A percentile compares a stretch with the other conserved stretches of the same genome.
These are phyloP conservation scores for Spinibarbus caldwelli DNA, from an alignment of 2,797 vertebrate genomes.

Conservation along the genomic window DNA sequence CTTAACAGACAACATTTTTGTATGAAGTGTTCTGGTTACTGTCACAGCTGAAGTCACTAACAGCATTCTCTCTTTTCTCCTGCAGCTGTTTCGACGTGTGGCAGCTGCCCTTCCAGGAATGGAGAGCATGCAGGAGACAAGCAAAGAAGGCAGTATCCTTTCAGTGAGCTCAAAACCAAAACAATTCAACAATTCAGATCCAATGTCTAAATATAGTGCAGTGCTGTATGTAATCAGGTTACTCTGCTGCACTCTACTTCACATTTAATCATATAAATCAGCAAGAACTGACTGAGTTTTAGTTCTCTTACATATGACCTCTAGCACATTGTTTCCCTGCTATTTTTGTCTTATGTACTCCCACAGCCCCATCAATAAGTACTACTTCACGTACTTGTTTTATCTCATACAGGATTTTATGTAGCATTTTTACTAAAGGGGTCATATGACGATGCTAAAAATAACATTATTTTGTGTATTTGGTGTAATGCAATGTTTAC, in stretches of 20 bases:
- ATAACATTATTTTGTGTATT: too few species aligned
- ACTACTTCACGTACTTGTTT: neutral
- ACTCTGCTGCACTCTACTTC: neutral
- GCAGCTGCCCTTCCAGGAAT: conserved; percentile 92
- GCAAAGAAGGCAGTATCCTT: conserved; percentile 97
- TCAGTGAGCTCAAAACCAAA: conserved; percentile 56
- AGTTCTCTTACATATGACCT: neutral
- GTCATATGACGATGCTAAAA: too few species aligned
- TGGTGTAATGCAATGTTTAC: too few species aligned
- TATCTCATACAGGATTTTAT: neutral
- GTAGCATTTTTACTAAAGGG: too few species aligned
- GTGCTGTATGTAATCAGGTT: neutral
- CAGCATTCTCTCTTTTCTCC: conserved; percentile 22
- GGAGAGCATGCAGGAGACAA: conserved; percentile 91
- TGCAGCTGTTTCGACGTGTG: conserved; percentile 90
- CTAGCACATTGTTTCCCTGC: neutral
- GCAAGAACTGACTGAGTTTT: neutral
- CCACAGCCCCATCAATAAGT: neutral
- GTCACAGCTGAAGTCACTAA: conserved; percentile 3
- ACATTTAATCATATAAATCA: neutral
- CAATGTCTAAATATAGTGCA: neutral
- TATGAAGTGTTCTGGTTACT: neutral
- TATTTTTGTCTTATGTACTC: neutral
- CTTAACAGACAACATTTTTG: neutral
- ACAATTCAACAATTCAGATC: conserved; percentile 17